These are phyloP conservation scores for Anastatus disparis DNA, from an alignment of 1,140 invertebrate genomes.

Conservation along the genomic window DNA sequence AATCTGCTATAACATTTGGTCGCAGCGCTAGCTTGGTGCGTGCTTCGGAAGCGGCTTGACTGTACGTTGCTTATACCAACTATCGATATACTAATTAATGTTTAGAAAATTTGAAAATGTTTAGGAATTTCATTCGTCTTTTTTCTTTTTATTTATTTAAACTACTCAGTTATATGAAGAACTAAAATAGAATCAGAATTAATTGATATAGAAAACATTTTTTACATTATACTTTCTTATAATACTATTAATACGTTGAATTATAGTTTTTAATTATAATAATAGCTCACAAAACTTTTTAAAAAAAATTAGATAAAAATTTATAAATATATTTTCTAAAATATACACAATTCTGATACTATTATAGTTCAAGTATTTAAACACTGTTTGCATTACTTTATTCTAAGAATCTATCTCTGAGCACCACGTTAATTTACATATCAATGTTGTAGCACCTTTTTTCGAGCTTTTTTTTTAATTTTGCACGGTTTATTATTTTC, in stretches of 20 bases:
- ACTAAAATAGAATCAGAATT: no score
- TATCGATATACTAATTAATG: neutral
- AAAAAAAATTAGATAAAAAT: no score
- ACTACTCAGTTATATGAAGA: no score
- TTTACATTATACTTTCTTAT: no score
- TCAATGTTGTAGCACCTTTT: slow-evolving; percentile 39
- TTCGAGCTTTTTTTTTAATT: neutral
- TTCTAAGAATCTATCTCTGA: neutral
- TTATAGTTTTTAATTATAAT: no score
- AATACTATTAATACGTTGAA: no score
- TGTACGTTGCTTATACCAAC: slow-evolving; percentile 74
- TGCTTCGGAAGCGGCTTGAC: slow-evolving; percentile 87
- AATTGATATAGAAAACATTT: no score
- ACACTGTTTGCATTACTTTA: neutral
- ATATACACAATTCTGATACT: neutral
- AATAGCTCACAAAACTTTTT: no score
- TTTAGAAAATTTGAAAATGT: no score
- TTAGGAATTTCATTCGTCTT: no score
- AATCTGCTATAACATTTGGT: slow-evolving; percentile 51
- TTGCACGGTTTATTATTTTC: slow-evolving; percentile 34
- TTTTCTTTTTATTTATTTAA: no score
- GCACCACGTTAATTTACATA: neutral
- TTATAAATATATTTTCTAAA: no score
- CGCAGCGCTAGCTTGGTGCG: slow-evolving; percentile 89
- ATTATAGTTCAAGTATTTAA: neutral